These are phyloP conservation scores for Caenorhabditis japonica DNA, from an alignment of 2,888 invertebrate species.

Conservation along the genomic window DNA sequence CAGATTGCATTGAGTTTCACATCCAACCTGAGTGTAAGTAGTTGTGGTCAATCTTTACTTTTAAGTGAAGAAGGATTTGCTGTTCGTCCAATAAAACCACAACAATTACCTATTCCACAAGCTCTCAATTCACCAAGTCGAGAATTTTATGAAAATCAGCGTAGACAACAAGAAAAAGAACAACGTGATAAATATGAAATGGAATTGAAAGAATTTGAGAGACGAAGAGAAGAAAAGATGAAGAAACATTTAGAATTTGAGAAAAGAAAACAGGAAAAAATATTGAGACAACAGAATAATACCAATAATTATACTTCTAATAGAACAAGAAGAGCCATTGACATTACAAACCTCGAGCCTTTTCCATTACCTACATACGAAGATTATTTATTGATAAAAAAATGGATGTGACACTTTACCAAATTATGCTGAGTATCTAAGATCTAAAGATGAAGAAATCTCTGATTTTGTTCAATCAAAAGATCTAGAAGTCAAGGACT, in stretches of 20 bases:
- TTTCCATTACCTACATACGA: slow-evolving; percentile 31
- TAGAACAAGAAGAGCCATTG: slow-evolving; percentile 11
- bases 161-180: too few relatives aligned
- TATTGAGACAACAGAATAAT: too few relatives aligned
- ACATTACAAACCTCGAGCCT: slow-evolving; percentile 36
- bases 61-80: slow-evolving; percentile 53
- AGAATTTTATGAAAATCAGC: background rate
- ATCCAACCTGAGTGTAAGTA: slow-evolving; percentile 25
- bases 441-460: slow-evolving; percentile 35
- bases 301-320: too few relatives aligned
- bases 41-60: slow-evolving; percentile 30
- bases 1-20: slow-evolving; percentile 57
- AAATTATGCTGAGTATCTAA: slow-evolving; percentile 23
- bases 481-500: too few relatives aligned
- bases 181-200: slow-evolving; percentile 1
- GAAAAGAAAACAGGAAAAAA: too few relatives aligned
- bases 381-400: slow-evolving; percentile 34
- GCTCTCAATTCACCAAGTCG: too few relatives aligned
- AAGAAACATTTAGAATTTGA: too few relatives aligned
- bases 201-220: background rate
- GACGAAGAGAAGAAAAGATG: too few relatives aligned
- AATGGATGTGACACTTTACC: slow-evolving; percentile 28
- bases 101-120: too few relatives aligned
- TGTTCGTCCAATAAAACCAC: slow-evolving; percentile 30
- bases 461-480: slow-evolving; percentile 28